These are phyloP conservation scores for Liodrosophila aerea DNA, from an alignment of 2,888 invertebrate genomes.

Conservation along the genomic window DNA sequence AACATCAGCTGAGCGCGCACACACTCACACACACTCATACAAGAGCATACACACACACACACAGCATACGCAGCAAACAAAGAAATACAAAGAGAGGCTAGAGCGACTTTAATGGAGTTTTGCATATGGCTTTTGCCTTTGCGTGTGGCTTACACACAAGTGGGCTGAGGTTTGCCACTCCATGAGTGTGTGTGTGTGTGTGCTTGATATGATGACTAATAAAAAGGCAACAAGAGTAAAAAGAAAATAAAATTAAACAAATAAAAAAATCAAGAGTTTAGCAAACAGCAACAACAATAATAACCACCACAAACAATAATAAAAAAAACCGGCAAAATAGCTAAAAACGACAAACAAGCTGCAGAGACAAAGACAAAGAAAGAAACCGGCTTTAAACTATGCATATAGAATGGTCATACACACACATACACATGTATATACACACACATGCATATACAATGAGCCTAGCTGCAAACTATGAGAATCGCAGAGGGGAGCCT, in stretches of 20 bases:
- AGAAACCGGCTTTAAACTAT: constrained; percentile 66
- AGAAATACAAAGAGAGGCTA: constrained; percentile 10
- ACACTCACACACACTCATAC: constrained; percentile 12
- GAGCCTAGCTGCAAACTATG: too few species aligned
- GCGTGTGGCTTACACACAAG: constrained; percentile 12
- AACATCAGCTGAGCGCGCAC: constrained; percentile 50
- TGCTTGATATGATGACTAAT: constrained; percentile 59
- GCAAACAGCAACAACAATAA: constrained; percentile 45
- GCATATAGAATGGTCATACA: constrained; percentile 16
- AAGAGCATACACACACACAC: constrained; percentile 12
- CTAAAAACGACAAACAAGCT: constrained; percentile 46
- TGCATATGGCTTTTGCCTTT: constrained; percentile 26
- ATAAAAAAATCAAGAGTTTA: constrained; percentile 17
- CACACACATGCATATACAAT: constrained; percentile 1
- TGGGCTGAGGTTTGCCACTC: background rate
- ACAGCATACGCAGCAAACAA: constrained; percentile 19
- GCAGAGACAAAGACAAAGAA: constrained; percentile 52
- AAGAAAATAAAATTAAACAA: constrained; percentile 7
- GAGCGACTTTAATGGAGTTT: constrained; percentile 36
- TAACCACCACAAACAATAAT: constrained; percentile 28
- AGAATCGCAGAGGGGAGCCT: too few species aligned
- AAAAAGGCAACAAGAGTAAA: constrained; percentile 25
- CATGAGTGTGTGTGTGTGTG: constrained; percentile 7
- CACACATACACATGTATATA: background rate
- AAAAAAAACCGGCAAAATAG: constrained; percentile 67